Evolutionary conservation across 2,888 invertebrate genomes (phyloP).

Genomic region (Pilophorus perplexus): DNA sequence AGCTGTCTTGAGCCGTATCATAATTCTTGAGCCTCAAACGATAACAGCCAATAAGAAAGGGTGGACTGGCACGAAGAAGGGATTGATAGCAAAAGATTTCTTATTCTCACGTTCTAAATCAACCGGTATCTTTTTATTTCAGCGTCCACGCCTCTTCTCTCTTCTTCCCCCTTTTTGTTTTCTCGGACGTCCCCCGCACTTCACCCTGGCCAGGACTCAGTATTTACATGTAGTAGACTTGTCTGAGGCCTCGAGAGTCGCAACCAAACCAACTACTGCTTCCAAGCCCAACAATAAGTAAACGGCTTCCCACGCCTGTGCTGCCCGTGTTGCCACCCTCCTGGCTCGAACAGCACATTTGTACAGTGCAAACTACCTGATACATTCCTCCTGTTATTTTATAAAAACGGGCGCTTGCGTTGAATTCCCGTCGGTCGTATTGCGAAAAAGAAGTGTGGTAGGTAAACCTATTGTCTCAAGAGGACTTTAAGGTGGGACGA

Average conservation of each 20-base stretch:
- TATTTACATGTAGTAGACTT: background rate
- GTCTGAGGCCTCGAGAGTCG: background rate
- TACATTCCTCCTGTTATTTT: conserved; percentile 25
- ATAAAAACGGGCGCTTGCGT: conserved; percentile 7
- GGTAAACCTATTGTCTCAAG: background rate
- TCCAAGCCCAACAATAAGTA: background rate
- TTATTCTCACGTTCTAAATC: conserved; percentile 15
- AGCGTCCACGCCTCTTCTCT: background rate
- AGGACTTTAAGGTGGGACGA: background rate
- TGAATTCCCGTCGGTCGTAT: conserved; percentile 3
- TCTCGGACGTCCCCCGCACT: background rate
- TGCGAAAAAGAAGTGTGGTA: background rate
- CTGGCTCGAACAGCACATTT: background rate
- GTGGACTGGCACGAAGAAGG: background rate
- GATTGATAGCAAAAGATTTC: conserved; percentile 4
- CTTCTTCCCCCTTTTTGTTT: background rate
- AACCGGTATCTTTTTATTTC: conserved; percentile 9
- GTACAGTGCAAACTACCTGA: conserved; percentile 21
- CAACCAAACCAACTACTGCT: background rate
- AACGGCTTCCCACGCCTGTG: background rate
- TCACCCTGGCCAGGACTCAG: background rate
- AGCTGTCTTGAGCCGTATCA: no score
- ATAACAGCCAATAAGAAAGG: background rate
- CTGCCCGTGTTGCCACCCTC: background rate
- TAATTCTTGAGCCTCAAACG: background rate